A percentile compares a stretch with the other conserved stretches of the same genome.
Conservation (phyloP, 2,113 vertebrate genomes). For the Balaenoptera acutorostrata region DNA sequence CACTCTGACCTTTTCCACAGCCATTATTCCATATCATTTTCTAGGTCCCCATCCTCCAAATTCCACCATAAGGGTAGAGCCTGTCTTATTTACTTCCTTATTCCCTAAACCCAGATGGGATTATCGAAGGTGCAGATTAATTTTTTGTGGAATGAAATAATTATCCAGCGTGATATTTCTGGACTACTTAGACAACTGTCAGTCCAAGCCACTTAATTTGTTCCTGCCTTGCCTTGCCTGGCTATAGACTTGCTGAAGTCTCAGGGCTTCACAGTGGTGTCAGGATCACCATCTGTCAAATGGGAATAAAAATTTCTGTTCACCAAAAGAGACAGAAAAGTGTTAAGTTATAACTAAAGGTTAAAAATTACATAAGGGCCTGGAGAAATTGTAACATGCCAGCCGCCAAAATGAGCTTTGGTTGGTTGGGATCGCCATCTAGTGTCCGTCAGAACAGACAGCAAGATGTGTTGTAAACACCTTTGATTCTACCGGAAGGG, state of each 20-base stretch:
- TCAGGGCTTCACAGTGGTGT: background rate
- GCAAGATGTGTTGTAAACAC: fast-evolving
- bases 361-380: background rate
- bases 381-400: background rate
- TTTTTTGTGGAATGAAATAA: background rate
- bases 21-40: background rate
- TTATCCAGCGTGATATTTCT: background rate
- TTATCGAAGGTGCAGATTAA: background rate
- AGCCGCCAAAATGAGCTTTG: background rate
- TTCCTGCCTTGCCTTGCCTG: background rate
- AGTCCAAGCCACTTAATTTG: background rate
- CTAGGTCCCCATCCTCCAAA: too few relatives aligned
- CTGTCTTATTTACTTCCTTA: too few relatives aligned
- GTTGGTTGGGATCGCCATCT: slow-evolving; percentile 39
- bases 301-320: background rate
- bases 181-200: too few relatives aligned
- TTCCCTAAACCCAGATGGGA: too few relatives aligned
- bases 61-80: background rate
- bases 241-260: background rate
- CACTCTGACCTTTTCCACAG: background rate
- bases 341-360: background rate
- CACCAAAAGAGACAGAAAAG: background rate
- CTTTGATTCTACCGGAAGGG: background rate
- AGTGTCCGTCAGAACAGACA: background rate
- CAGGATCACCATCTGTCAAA: background rate